Evolutionary conservation across 2,888 invertebrate species (phyloP), one percentile per base, ranked within the genome.

Genomic region (Isotomurus palustris): DNA sequence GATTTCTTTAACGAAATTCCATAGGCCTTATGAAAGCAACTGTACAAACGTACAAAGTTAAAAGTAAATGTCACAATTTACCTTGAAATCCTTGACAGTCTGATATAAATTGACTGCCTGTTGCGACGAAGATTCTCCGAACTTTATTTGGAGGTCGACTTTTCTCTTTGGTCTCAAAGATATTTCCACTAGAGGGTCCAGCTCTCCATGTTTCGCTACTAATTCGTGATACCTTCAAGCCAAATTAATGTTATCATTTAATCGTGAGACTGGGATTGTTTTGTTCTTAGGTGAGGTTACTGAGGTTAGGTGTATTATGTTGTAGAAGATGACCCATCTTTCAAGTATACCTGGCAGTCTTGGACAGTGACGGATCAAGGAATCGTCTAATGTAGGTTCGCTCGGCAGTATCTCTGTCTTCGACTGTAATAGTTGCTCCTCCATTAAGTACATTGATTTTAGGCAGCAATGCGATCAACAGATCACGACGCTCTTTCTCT

Each of bases 381-480:
- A n/a, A n/a, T 75, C 89, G 85, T 61, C 94, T 81, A 70, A 95
- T 90, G 76, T 93, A 95, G 64, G 91, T 89, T 61, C 94, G 80
- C 75, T 95, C 94, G 12, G 94, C 89, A 72, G 91, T 87, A 75
- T 92, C 91, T 55, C 93, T 81, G 74, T 94, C 94, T 69, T 88
- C 87, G 0, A 80, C 81, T 25, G 84, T 84, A 67, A 95, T 89
- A 12, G 81, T 81, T 14, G 87, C 88, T 53, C 93, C 92, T 1
- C 93, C 93, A 77, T 95, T 95, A 41, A 95, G 78, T 50, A 87
- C 87, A 63, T 83, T 81, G 49, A 93, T 85, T 74, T 86, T 87
- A 28, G 93, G 92, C 59, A 95, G 79, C 61, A 92, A 81, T 8
- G 92, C 93, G 43, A 95, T 88, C 51, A 92, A 77, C 55, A 92